Conservation (phyloP, 2,113 vertebrate genomes). For the Cebidichthys violaceus region DNA sequence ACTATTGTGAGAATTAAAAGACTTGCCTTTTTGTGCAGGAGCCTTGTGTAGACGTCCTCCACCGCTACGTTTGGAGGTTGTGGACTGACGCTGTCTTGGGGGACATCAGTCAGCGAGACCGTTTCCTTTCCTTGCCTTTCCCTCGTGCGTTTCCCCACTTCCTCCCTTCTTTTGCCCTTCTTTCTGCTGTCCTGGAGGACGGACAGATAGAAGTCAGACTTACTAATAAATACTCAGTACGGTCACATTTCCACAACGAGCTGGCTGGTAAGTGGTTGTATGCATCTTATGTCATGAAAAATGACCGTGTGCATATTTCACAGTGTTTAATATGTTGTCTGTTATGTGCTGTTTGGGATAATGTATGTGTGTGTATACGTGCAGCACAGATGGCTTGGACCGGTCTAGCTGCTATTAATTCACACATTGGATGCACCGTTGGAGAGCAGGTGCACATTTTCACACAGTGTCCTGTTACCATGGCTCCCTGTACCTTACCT, state of each 20-base stretch:
- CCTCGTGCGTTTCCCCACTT: constrained; percentile 17
- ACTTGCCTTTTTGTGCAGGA: constrained; percentile 66
- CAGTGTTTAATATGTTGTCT: neutral
- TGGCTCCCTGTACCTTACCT: constrained; percentile 61
- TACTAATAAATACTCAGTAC: neutral
- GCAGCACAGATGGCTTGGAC: constrained; percentile 37
- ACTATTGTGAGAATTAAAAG: neutral
- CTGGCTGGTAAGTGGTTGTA: neutral
- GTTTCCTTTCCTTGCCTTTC: constrained; percentile 29
- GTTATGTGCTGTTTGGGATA: constrained; percentile 2
- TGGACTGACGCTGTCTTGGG: neutral
- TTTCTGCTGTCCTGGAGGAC: constrained; percentile 77
- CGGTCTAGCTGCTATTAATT: constrained; percentile 43
- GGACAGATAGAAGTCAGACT: constrained; percentile 13
- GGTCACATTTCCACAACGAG: neutral
- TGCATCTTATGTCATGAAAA: neutral
- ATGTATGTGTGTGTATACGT: constrained; percentile 14
- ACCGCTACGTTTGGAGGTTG: neutral
- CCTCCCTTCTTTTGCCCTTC: constrained; percentile 73
- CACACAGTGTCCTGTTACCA: constrained; percentile 67
- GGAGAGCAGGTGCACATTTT: constrained; percentile 69
- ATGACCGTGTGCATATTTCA: neutral
- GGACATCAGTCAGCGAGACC: neutral
- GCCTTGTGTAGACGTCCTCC: constrained; percentile 47
- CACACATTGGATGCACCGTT: constrained; percentile 50